Conservation (phyloP, 2,113 vertebrate species). For the Piprites chloris region DNA sequence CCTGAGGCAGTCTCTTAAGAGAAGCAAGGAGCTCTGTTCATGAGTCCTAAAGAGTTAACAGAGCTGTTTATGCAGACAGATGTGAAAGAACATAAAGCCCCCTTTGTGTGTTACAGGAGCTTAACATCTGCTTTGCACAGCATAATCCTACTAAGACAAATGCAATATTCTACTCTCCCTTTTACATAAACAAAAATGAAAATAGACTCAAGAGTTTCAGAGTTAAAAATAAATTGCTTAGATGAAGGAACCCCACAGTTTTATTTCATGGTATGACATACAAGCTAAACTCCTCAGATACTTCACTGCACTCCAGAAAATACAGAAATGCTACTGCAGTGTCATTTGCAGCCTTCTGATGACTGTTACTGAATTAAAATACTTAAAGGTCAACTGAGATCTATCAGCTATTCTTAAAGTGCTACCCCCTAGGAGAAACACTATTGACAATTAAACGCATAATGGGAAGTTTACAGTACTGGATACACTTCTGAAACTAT, state of each 20-base stretch:
- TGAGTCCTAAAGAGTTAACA: constrained; percentile 54
- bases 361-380: background rate
- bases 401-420: background rate
- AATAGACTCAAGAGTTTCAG: constrained; percentile 11
- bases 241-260: background rate
- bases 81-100: constrained; percentile 63
- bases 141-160: constrained; percentile 46
- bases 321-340: background rate
- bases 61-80: constrained; percentile 67
- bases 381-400: background rate
- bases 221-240: constrained; percentile 37
- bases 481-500: background rate
- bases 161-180: constrained; percentile 40
- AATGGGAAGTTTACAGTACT: background rate
- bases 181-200: constrained; percentile 40
- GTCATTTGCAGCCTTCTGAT: background rate
- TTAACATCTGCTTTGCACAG: constrained; percentile 70
- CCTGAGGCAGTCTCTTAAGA: background rate
- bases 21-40: background rate
- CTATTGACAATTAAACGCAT: background rate
- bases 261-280: background rate
- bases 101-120: constrained; percentile 59
- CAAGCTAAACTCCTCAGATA: background rate
- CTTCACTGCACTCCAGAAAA: background rate
- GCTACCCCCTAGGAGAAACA: background rate